Conservation (phyloP, 2,113 vertebrate genomes). For the Rostratula benghalensis region DNA sequence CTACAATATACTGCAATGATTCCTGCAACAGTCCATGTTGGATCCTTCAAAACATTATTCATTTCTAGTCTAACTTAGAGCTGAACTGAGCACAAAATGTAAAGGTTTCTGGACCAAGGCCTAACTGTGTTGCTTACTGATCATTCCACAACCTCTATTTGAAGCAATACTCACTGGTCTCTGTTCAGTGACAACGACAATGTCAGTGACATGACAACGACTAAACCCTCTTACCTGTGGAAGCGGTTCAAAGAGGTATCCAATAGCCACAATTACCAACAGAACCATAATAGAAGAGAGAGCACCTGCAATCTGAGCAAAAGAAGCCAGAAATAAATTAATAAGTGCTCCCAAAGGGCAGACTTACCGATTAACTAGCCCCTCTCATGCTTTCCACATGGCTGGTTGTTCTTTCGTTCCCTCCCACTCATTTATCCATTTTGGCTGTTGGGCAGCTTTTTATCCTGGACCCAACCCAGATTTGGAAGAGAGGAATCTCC, state of each 20-base stretch:
- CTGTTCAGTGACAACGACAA: not conserved
- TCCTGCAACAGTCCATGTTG: not conserved
- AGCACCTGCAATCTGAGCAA: conserved; percentile 87
- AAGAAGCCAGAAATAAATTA: not conserved
- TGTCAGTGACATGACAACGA: not conserved
- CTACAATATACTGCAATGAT: not conserved
- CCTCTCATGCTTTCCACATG: not conserved
- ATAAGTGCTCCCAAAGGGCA: not conserved
- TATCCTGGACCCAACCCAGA: not conserved
- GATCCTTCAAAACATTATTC: not conserved
- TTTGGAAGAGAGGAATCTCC: not conserved
- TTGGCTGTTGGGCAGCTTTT: not conserved
- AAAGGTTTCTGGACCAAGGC: not conserved
- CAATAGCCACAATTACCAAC: conserved; percentile 90
- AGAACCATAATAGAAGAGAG: conserved; percentile 90
- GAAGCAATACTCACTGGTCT: not conserved
- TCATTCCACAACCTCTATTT: not conserved
- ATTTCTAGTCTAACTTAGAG: not conserved
- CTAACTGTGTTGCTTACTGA: not conserved
- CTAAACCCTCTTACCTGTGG: conserved; percentile 83
- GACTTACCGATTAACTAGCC: not conserved
- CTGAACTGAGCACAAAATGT: not conserved
- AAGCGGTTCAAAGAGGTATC: conserved; percentile 91
- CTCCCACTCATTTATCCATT: not conserved
- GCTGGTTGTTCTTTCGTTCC: not conserved